These are phyloP conservation scores for Belonocnema kinseyi DNA, from an alignment of 1,140 invertebrate genomes.

Conservation along the genomic window DNA sequence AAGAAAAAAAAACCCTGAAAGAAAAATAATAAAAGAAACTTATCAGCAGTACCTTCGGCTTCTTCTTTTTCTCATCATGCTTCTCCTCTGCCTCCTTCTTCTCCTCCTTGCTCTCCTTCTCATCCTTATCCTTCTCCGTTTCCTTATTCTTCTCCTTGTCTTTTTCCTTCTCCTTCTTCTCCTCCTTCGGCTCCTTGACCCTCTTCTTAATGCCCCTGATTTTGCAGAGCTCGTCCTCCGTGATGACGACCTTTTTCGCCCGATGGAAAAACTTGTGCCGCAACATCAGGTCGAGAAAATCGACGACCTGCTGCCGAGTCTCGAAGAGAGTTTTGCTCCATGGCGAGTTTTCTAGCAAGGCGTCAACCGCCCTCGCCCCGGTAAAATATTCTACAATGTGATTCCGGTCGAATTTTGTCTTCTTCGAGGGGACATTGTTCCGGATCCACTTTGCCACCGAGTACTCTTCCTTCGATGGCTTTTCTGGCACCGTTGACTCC, in stretches of 20 bases:
- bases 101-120: constrained; percentile 75
- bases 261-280: constrained; percentile 96
- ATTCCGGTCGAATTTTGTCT: constrained; percentile 92
- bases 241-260: constrained; percentile 85
- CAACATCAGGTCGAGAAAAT: constrained; percentile 90
- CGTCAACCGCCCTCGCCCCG: constrained; percentile 94
- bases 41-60: constrained; percentile 64
- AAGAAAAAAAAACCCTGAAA: too few relatives aligned
- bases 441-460: constrained; percentile 94
- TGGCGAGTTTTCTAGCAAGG: constrained; percentile 89
- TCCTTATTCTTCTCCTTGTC: constrained; percentile 63
- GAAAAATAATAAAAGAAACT: too few relatives aligned
- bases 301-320: constrained; percentile 85
- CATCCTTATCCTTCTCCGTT: constrained; percentile 79
- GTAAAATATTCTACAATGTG: constrained; percentile 98
- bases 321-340: constrained; percentile 92
- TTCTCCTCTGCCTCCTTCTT: constrained; percentile 63
- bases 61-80: constrained; percentile 61
- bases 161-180: constrained; percentile 74
- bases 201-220: constrained; percentile 82
- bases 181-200: constrained; percentile 80
- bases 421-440: constrained; percentile 94
- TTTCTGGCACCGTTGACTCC: constrained; percentile 78
- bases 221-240: constrained; percentile 70
- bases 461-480: constrained; percentile 94